Conservation (phyloP, 2,888 invertebrate genomes). For the Eupithecia inturbata region DNA sequence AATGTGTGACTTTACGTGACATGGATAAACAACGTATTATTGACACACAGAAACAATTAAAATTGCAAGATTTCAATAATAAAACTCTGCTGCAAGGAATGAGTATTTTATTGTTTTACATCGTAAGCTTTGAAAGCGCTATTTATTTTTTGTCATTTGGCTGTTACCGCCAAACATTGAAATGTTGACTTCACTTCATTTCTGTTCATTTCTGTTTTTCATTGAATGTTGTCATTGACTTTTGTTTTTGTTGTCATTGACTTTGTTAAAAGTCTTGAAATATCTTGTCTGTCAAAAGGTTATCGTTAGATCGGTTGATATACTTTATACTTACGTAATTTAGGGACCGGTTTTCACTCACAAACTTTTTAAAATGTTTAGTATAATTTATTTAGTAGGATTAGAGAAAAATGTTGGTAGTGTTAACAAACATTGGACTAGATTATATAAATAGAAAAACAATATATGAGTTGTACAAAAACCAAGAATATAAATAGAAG, state of each 20-base stretch:
- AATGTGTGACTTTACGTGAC: conserved; percentile 11
- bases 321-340: neutral
- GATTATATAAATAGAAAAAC: too few relatives aligned
- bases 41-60: conserved; percentile 33
- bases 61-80: conserved; percentile 29
- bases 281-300: neutral
- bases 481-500: too few relatives aligned
- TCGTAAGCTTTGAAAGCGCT: conserved; percentile 29
- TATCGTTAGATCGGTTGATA: neutral
- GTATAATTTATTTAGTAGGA: too few relatives aligned
- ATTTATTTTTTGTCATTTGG: conserved; percentile 25
- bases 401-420: too few relatives aligned
- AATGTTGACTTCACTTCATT: too few relatives aligned
- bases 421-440: too few relatives aligned
- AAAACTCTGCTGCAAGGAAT: conserved; percentile 35
- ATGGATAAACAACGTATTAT: conserved; percentile 28
- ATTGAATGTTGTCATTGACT: too few relatives aligned
- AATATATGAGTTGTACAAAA: too few relatives aligned
- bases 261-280: conserved; percentile 1
- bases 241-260: conserved; percentile 23
- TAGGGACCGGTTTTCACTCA: neutral
- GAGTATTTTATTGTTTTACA: conserved; percentile 32
- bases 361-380: neutral
- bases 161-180: conserved; percentile 22
- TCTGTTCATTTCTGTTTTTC: too few relatives aligned